Evolutionary conservation across 92 coral and sea anemone genomes (phyloP), one percentile per base, ranked within the genome.

Genomic region (Galaxea fascicularis): DNA sequence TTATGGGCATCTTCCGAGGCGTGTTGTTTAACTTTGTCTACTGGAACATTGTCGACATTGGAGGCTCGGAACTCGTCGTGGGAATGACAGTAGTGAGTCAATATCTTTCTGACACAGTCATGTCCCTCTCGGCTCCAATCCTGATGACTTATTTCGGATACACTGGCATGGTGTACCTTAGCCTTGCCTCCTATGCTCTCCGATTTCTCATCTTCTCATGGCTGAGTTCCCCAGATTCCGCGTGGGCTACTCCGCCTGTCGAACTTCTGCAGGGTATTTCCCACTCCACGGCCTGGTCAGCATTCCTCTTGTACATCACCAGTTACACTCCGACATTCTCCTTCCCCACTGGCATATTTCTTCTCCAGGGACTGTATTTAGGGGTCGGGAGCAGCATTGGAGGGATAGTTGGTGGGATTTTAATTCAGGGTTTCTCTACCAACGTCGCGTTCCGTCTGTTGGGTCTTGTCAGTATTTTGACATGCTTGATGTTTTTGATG

Each of bases 351-450:
- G 98, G 98, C 35, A 59, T 94, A 58, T 94, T 94, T 65, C 75
- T 94, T 14, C 83, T 96, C 5, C 99, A 96, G 79, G 98, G 90
- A 65, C 65, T 96, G 51, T 96, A 96, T 85, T 87, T 95, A n/a
- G 99, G 99, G 28, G 88, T 93, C 26, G 99, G 99, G 1, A 85
- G 94, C 0, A 82, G 95, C 31, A 52, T 93, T 29, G 99, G 98
- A 29, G 93, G 89, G 11, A 74, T 94, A 62, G 28, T 94, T 3
- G 93, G 98, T 18, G 99, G 99, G 24, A 65, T 92, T n/a, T 62
- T 97, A 83, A 97, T 93, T 74, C 88, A 97, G 56, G 70, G 30
- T 18, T 82, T 94, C 47, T 94, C 91, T 68, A 87, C 98, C 0
- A 85, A 86, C 16, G 90, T 89, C 13, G 71, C 95, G 10, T 97